Base-by-base conservation (phyloP, 2,113 vertebrate species). In the Perognathus longimembris region DNA sequence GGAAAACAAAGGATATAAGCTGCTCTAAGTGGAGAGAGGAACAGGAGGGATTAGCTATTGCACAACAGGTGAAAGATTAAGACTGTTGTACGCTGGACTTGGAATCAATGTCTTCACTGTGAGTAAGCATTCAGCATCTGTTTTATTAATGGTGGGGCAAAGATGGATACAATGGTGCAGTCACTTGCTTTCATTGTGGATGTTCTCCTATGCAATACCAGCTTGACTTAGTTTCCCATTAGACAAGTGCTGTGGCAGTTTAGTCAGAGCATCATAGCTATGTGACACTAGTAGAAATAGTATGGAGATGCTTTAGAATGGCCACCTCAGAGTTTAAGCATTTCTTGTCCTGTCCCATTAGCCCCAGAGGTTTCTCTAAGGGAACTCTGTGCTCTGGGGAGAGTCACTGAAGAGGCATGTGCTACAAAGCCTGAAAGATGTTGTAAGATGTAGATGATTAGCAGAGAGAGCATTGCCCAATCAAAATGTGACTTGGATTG, bases 1-100 rank as follows among this genome's bases (percentile, higher is more conserved):
- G 38, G 83, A 88, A 96, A 92, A 83, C 26, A 79, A 88, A 85
- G 64, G 38, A 45, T 30, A n/a, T 77, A 86, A 64, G 86, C 38
- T 91, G 54, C 78, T 75, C 18, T 76, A 61, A n/a, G 83, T 32
- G 0, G 28, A 21, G 24, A 18, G 50, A 92, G 28, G 66, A 63
- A 73, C 17, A 73, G 75, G 26, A 79, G 7, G 66, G 42, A 80
- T 91, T 73, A 89, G 64, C 14, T 30, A 26, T 79, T 78, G 70
- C 34, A 74, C 17, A 77, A 24, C 82, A 71, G 38, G 71, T 36
- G 79, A 61, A 70, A 85, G 79, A 83, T 89, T 75, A 90, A 94
- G 40, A 63, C 20, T 7, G 15, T 67, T 67, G 8, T 90, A 71
- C 15, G 12, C 11, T 45, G 2, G 45, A 54, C 82, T 90, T 81